A percentile compares a stretch with the other conserved stretches of the same genome.
Evolutionary conservation across 2,797 vertebrate genomes (phyloP).

Genomic region (Allobates femoralis): DNA sequence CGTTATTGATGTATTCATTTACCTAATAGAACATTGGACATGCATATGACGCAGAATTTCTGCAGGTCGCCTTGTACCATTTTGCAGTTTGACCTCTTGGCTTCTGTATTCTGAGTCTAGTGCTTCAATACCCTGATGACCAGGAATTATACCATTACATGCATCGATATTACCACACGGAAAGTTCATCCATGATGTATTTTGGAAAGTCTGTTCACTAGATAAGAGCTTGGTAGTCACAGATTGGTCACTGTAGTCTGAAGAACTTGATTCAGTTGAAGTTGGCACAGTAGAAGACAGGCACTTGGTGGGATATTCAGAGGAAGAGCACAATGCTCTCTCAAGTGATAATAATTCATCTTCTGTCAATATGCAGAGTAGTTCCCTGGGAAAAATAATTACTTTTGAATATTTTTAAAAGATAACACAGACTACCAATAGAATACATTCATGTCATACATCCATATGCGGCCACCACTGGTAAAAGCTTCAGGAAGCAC

Average conservation of each 20-base stretch:
- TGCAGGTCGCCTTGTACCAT: neutral
- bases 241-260: neutral
- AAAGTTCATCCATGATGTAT: neutral
- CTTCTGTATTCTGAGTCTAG: neutral
- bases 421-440: neutral
- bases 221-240: neutral
- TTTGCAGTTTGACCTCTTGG: conserved; percentile 7
- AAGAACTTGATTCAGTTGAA: rapidly evolving
- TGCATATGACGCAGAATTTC: conserved; percentile 37
- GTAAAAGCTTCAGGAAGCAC: too few species aligned
- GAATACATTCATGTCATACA: too few species aligned
- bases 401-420: neutral
- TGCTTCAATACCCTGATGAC: neutral
- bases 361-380: conserved; percentile 70
- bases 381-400: conserved; percentile 67
- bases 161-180: neutral
- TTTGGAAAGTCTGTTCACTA: neutral
- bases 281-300: neutral
- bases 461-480: too few species aligned
- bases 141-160: neutral
- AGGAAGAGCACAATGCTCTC: conserved; percentile 71
- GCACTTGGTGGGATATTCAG: conserved; percentile 54
- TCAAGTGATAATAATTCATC: conserved; percentile 75
- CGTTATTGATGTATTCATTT: neutral
- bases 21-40: conserved; percentile 11